Percentiles rank a stretch among this genome's conserved stretches.
Conservation (phyloP, 2,888 invertebrate genomes). For the Rapana venosa region DNA sequence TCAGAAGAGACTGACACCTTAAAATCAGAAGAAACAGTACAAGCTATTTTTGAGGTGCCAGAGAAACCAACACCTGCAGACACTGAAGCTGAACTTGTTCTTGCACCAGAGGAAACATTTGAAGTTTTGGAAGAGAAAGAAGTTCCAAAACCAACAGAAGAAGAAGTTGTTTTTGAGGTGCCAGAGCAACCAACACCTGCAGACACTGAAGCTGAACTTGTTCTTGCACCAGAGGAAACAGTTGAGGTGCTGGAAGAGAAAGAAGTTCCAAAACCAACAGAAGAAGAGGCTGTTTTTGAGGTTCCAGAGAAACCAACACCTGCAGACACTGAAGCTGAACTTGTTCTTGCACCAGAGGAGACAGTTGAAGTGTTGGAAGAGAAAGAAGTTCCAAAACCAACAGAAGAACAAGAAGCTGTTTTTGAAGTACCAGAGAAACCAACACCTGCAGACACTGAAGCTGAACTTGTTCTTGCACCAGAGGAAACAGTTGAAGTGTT, state of each 20-base stretch:
- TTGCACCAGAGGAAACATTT: constrained; percentile 35
- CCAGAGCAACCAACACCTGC: constrained; percentile 70
- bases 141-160: constrained; percentile 73
- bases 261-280: constrained; percentile 79
- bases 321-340: constrained; percentile 42
- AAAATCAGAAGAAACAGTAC: constrained; percentile 27
- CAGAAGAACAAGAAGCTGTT: constrained; percentile 79
- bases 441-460: neutral
- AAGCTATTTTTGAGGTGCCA: constrained; percentile 32
- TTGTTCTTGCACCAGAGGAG: constrained; percentile 41
- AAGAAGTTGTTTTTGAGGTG: constrained; percentile 36
- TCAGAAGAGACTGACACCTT: neutral
- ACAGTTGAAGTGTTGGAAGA: constrained; percentile 82
- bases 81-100: constrained; percentile 45
- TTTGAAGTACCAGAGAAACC: constrained; percentile 30
- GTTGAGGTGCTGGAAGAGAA: constrained; percentile 66
- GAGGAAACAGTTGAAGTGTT: constrained; percentile 68
- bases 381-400: constrained; percentile 79
- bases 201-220: constrained; percentile 42
- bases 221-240: constrained; percentile 30
- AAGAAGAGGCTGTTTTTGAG: constrained; percentile 75
- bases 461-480: constrained; percentile 3
- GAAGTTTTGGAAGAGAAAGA: constrained; percentile 83
- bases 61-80: constrained; percentile 33
- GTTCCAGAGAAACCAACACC: constrained; percentile 32